A percentile compares a stretch with the other conserved stretches of the same genome.
These are phyloP conservation scores for Acrocephalus kingi DNA, from an alignment of 2,113 vertebrate genomes.

Conservation along the genomic window DNA sequence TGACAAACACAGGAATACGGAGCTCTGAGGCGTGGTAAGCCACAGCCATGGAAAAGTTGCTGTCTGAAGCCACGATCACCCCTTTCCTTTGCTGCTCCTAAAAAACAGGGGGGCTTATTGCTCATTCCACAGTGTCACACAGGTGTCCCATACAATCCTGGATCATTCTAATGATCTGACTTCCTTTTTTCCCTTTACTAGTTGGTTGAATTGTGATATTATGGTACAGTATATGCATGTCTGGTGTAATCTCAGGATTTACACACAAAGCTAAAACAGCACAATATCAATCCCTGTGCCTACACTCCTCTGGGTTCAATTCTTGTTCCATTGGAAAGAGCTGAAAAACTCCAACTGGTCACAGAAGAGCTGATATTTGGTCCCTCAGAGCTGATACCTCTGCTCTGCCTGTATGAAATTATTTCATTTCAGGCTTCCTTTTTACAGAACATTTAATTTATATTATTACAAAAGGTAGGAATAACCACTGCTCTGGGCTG, in stretches of 20 bases:
- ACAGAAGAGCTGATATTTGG: background rate
- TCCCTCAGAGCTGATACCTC: background rate
- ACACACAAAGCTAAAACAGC: background rate
- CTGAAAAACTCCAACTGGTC: background rate
- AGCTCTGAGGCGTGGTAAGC: constrained; percentile 83
- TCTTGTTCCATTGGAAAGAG: background rate
- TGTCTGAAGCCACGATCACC: constrained; percentile 86
- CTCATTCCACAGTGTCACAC: fast-evolving
- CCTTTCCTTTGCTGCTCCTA: constrained; percentile 90
- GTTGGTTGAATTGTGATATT: background rate
- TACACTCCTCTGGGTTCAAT: background rate
- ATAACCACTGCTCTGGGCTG: background rate
- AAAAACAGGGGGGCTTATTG: background rate
- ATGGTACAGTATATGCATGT: background rate
- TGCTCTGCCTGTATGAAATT: background rate
- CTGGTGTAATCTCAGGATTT: background rate
- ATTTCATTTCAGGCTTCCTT: background rate
- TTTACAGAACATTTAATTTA: background rate
- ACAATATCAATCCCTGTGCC: background rate
- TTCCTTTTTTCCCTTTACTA: background rate
- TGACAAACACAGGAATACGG: constrained; percentile 83
- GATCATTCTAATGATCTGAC: background rate
- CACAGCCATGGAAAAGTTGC: constrained; percentile 88
- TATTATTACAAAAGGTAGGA: background rate
- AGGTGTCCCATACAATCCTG: background rate